Percentiles rank a stretch among this genome's conserved stretches.
Conservation (phyloP, 2,113 vertebrate genomes). For the Empidonax traillii region DNA sequence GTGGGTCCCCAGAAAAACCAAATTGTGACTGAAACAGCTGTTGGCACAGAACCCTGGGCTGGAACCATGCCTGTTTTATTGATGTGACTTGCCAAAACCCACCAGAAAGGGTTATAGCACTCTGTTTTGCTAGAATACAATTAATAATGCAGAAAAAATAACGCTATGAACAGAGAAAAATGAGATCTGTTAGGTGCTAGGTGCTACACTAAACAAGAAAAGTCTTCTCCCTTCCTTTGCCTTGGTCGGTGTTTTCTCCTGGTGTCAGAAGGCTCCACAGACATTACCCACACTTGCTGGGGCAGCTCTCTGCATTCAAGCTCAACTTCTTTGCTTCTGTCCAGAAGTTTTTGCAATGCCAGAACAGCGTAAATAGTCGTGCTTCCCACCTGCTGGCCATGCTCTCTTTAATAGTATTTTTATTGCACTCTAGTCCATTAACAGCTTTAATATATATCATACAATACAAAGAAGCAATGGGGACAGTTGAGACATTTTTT, state of each 20-base stretch:
- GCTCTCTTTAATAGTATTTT: neutral
- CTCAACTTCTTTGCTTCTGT: neutral
- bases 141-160: neutral
- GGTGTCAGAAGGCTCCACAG: neutral
- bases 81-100: neutral
- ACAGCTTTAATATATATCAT: neutral
- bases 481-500: neutral
- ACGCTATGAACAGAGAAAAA: neutral
- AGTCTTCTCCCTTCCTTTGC: neutral
- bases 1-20: neutral
- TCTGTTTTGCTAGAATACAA: neutral
- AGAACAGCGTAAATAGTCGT: neutral
- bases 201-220: neutral
- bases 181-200: neutral
- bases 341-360: neutral
- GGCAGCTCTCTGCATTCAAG: fast-evolving
- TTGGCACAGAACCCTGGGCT: neutral
- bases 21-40: neutral
- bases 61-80: neutral
- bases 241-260: neutral
- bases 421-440: neutral
- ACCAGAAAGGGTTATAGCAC: neutral
- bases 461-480: neutral
- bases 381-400: neutral
- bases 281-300: neutral